phyloP scores from a whole-genome alignment of 2,888 invertebrate genomes.

The Coelinius sp. region DNA sequence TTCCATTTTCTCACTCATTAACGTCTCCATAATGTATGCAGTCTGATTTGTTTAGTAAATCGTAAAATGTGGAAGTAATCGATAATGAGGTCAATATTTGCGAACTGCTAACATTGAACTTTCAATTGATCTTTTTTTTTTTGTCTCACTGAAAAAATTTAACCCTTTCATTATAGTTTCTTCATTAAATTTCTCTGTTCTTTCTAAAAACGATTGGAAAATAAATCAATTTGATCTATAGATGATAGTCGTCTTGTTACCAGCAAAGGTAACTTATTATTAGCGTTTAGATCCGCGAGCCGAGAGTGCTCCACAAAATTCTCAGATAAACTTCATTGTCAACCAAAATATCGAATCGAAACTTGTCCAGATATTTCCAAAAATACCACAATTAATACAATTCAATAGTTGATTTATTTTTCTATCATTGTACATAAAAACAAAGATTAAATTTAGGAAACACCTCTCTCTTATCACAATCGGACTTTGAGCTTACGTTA shows the following conservation, averaged over 20 bases:
- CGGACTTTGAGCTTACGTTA: constrained; percentile 7
- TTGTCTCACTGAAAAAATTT: not conserved
- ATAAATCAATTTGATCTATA: not conserved
- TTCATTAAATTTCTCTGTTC: too few relatives aligned
- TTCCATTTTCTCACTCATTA: not conserved
- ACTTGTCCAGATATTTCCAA: not conserved
- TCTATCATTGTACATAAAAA: not conserved
- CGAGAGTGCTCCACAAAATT: not conserved
- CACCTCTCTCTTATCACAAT: constrained; percentile 13
- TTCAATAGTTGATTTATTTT: too few relatives aligned
- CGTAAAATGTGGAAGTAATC: not conserved
- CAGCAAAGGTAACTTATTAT: not conserved
- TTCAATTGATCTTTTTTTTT: not conserved
- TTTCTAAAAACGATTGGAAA: too few relatives aligned
- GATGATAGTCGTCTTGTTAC: not conserved
- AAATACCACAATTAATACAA: not conserved
- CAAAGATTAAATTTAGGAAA: not conserved
- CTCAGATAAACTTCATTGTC: not conserved
- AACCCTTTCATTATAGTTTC: too few relatives aligned
- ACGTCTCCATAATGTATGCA: not conserved
- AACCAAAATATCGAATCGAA: not conserved
- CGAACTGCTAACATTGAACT: not conserved
- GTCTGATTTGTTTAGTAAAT: not conserved
- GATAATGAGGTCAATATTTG: not conserved
- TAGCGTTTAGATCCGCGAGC: not conserved